Conservation (phyloP, 2,797 vertebrate species). For the Propithecus perrieri region DNA sequence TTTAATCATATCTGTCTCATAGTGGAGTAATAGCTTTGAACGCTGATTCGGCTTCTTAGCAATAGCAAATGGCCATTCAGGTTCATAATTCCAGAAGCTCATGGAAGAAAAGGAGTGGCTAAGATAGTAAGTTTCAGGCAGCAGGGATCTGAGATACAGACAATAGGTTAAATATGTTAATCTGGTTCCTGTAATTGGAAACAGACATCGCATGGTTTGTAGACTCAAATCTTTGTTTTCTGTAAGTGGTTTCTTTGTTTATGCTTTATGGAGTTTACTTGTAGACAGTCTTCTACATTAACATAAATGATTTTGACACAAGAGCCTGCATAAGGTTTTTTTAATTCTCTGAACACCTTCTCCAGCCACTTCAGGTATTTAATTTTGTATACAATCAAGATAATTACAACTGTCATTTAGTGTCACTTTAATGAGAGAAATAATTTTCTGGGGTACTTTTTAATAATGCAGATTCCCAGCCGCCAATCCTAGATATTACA, state of each 20-base stretch:
- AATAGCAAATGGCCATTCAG: too few relatives aligned
- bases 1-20: neutral
- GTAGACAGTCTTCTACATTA: neutral
- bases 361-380: neutral
- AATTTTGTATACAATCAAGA: constrained; percentile 6
- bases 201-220: neutral
- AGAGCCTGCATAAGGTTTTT: neutral
- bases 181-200: neutral
- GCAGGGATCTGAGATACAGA: neutral
- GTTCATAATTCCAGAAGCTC: neutral
- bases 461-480: neutral
- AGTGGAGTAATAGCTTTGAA: neutral
- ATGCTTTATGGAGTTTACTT: neutral
- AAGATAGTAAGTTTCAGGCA: neutral
- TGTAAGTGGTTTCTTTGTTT: neutral
- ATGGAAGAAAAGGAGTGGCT: neutral
- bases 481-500: neutral
- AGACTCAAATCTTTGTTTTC: neutral
- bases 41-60: neutral
- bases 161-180: neutral
- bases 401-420: constrained; percentile 30
- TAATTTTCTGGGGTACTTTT: neutral
- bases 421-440: constrained; percentile 33
- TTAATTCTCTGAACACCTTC: neutral
- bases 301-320: constrained; percentile 47